These are phyloP conservation scores for Protonemura montana DNA, from an alignment of 2,888 invertebrate genomes.

Conservation along the genomic window DNA sequence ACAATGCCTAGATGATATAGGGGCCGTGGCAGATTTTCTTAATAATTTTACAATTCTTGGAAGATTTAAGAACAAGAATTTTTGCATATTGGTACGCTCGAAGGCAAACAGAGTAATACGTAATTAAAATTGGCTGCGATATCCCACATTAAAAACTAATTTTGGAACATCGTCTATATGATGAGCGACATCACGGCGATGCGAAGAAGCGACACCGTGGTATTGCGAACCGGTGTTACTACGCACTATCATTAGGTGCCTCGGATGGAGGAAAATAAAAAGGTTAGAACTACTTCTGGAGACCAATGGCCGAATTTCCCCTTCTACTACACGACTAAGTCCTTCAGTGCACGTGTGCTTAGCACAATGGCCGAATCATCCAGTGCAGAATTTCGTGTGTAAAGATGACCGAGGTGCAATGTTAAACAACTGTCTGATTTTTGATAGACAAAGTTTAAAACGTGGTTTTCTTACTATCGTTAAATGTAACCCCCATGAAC, in stretches of 20 bases:
- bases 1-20: not conserved
- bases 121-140: not conserved
- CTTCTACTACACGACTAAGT: not conserved
- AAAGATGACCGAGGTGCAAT: no score
- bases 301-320: constrained; percentile 7
- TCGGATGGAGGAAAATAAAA: constrained; percentile 26
- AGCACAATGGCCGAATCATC: no score
- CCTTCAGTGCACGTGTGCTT: not conserved
- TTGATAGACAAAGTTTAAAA: no score
- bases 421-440: no score
- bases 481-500: no score
- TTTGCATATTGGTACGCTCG: not conserved
- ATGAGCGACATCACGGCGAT: no score
- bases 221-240: not conserved
- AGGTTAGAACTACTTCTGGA: not conserved
- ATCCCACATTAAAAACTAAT: not conserved
- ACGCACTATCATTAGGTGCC: not conserved
- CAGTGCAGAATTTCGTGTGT: no score
- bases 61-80: not conserved
- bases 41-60: not conserved
- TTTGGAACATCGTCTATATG: not conserved
- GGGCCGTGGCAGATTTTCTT: not conserved
- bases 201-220: not conserved
- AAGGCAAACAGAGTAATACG: not conserved
- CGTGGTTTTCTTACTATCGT: no score